Conservation (phyloP, 2,113 vertebrate genomes). For the Apodemus speciosus region DNA sequence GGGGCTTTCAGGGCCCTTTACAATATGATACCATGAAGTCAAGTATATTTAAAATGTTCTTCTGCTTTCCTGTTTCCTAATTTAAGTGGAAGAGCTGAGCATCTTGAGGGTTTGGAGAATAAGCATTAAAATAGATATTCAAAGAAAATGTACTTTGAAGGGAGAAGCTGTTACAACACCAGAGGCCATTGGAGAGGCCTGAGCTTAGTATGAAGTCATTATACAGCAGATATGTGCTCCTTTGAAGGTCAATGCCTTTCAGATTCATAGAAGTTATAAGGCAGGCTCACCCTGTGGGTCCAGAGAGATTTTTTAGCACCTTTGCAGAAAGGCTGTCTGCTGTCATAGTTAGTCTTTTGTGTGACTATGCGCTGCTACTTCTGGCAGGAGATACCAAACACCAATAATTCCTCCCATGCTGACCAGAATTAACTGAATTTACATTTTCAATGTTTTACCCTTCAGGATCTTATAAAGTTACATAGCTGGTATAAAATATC, state of each 20-base stretch:
- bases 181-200: slow-evolving; percentile 26
- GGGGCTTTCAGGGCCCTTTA: slow-evolving; percentile 60
- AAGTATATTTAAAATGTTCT: slow-evolving; percentile 9
- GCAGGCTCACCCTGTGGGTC: background rate
- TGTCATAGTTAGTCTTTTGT: background rate
- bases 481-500: background rate
- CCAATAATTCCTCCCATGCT: background rate
- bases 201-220: background rate
- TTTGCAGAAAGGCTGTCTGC: background rate
- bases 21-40: slow-evolving; percentile 61
- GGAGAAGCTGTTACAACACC: background rate
- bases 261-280: background rate
- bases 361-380: background rate
- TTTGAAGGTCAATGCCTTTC: background rate
- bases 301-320: background rate
- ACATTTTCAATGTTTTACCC: background rate
- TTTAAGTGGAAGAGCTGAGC: slow-evolving; percentile 66
- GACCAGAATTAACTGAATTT: slow-evolving; percentile 12
- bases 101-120: slow-evolving; percentile 49
- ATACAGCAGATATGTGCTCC: background rate
- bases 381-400: background rate
- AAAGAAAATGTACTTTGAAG: slow-evolving; percentile 17
- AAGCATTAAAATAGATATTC: slow-evolving; percentile 45
- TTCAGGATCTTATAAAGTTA: background rate
- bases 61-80: slow-evolving; percentile 70